Percentiles rank a stretch among this genome's conserved stretches.
Evolutionary conservation across 1,140 invertebrate species (phyloP).

Genomic region (Tetramorium alpestre): DNA sequence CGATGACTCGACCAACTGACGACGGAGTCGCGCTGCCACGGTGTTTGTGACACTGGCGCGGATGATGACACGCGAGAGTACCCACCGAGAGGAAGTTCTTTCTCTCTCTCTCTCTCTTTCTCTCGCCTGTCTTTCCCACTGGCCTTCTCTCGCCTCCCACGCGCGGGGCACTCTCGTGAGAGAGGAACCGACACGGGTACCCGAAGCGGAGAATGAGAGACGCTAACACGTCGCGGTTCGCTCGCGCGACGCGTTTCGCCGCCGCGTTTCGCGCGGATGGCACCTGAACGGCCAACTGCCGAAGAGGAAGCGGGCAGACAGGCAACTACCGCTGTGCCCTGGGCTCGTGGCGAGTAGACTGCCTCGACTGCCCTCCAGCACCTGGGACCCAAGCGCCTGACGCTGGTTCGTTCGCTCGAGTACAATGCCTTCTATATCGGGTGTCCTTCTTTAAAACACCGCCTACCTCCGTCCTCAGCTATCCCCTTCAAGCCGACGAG

Average conservation of each 20-base stretch:
- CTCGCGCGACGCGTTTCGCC: neutral
- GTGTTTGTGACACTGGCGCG: conserved; percentile 54
- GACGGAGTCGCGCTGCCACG: conserved; percentile 12
- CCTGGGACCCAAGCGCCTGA: conserved; percentile 71
- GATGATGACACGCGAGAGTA: conserved; percentile 58
- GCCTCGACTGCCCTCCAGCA: conserved; percentile 73
- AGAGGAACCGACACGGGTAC: neutral
- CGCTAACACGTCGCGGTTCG: neutral
- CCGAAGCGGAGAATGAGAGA: conserved; percentile 1
- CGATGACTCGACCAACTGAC: conserved; percentile 46
- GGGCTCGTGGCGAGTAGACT: conserved; percentile 60
- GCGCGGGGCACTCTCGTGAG: neutral
- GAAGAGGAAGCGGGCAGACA: conserved; percentile 58
- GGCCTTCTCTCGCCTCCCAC: conserved; percentile 26
- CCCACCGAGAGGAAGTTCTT: conserved; percentile 46
- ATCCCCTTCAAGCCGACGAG: conserved; percentile 70
- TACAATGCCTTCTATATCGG: conserved; percentile 77
- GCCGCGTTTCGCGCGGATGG: neutral
- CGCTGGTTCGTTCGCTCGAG: conserved; percentile 69
- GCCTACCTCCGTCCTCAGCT: conserved; percentile 61
- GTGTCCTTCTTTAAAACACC: conserved; percentile 76
- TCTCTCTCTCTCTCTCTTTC: conserved; percentile 21
- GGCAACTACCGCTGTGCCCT: conserved; percentile 55
- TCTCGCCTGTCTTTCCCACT: neutral
- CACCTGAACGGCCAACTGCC: conserved; percentile 21